These are phyloP conservation scores for Crossoptilon crossoptilon DNA, from an alignment of 2,797 vertebrate genomes.

Conservation along the genomic window DNA sequence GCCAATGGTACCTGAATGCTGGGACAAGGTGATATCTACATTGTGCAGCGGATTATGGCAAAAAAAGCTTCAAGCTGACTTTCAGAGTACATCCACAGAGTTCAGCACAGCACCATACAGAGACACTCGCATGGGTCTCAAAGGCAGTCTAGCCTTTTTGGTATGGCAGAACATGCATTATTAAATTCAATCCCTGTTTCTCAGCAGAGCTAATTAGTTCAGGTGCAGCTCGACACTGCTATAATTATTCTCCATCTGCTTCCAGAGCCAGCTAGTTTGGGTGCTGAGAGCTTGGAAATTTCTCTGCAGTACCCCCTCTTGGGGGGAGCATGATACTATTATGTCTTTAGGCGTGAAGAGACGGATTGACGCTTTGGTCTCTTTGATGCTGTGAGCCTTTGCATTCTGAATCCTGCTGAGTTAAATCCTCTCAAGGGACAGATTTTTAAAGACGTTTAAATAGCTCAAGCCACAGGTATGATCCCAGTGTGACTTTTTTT, in stretches of 20 bases:
- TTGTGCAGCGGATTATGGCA: constrained; percentile 33
- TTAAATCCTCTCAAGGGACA: constrained; percentile 60
- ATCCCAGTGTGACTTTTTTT: constrained; percentile 38
- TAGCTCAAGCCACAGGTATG: constrained; percentile 48
- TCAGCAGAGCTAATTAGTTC: constrained; percentile 76
- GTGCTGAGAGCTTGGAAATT: constrained; percentile 71
- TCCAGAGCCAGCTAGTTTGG: constrained; percentile 66
- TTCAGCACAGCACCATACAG: constrained; percentile 63
- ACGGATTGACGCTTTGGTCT: constrained; percentile 54
- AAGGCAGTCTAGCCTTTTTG: constrained; percentile 62
- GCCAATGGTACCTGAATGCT: constrained; percentile 42
- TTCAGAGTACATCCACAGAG: constrained; percentile 61
- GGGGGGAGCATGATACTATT: constrained; percentile 49
- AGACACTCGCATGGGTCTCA: constrained; percentile 52
- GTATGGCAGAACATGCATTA: constrained; percentile 73
- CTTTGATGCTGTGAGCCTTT: constrained; percentile 47
- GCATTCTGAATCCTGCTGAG: constrained; percentile 49
- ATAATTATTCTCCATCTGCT: constrained; percentile 76
- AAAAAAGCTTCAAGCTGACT: constrained; percentile 57
- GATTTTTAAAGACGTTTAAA: constrained; percentile 66
- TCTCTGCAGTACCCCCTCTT: constrained; percentile 49
- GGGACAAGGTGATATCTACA: constrained; percentile 58
- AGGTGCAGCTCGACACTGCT: constrained; percentile 69
- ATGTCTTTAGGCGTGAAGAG: constrained; percentile 48
- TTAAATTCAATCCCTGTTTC: constrained; percentile 76